Evolutionary conservation across 2,113 vertebrate genomes (phyloP).

Genomic region (Lepisosteus osseus): DNA sequence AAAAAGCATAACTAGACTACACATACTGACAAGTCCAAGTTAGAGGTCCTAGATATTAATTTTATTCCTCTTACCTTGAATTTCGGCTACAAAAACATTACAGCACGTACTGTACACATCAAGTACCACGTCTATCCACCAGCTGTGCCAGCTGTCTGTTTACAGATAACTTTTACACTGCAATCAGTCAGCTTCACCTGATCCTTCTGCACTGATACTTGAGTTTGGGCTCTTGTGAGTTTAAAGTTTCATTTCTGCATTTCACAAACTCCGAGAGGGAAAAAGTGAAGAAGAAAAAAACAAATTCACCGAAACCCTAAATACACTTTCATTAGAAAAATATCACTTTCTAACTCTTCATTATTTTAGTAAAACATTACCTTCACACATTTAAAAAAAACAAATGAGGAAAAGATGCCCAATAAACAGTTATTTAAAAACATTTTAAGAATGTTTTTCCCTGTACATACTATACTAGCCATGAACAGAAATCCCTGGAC

Average conservation of each 20-base stretch:
- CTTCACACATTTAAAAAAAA: not conserved
- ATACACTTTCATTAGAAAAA: not conserved
- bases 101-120: slow-evolving; percentile 9
- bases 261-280: not conserved
- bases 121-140: not conserved
- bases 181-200: slow-evolving; percentile 13
- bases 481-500: too few relatives aligned
- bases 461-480: not conserved
- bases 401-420: not conserved
- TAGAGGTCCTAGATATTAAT: slow-evolving; percentile 2
- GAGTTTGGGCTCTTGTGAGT: not conserved
- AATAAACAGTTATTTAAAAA: not conserved
- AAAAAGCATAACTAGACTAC: slow-evolving; percentile 1
- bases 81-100: not conserved
- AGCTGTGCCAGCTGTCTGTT: not conserved
- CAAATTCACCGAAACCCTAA: too few relatives aligned
- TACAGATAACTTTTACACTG: slow-evolving; percentile 7
- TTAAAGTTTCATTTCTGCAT: slow-evolving; percentile 11
- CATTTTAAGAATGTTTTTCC: not conserved
- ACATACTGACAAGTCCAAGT: not conserved
- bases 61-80: slow-evolving; percentile 11
- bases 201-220: slow-evolving; percentile 4
- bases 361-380: too few relatives aligned
- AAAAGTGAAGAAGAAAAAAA: not conserved
- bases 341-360: too few relatives aligned